Evolutionary conservation across 1,140 invertebrate species (phyloP).

Genomic region (Homarus americanus): DNA sequence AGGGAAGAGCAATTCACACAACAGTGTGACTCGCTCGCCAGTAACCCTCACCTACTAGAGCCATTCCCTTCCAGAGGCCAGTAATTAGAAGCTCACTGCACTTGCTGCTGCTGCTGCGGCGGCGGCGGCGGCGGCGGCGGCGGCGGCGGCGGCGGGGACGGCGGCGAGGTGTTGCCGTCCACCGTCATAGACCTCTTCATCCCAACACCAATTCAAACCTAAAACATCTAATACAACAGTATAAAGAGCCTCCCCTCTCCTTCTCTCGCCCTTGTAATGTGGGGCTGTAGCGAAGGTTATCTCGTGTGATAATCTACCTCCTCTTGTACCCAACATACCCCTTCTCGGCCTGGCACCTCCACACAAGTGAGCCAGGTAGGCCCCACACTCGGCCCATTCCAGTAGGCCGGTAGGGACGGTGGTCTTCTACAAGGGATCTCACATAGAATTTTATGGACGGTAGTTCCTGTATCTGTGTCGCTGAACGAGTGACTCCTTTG

Average conservation of each 20-base stretch:
- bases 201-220: too few relatives aligned
- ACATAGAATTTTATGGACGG: not conserved
- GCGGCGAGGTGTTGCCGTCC: too few relatives aligned
- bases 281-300: slow-evolving; percentile 31
- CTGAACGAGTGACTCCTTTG: not conserved
- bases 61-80: not conserved
- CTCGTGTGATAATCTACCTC: slow-evolving; percentile 50
- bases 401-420: too few relatives aligned
- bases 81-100: not conserved
- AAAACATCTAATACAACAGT: too few relatives aligned
- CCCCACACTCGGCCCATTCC: not conserved
- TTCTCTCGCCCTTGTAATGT: slow-evolving; percentile 25
- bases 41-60: not conserved
- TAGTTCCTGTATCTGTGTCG: not conserved
- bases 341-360: slow-evolving; percentile 50
- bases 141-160: too few relatives aligned
- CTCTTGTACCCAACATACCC: not conserved
- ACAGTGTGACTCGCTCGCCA: slow-evolving; percentile 33
- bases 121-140: too few relatives aligned
- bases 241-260: too few relatives aligned
- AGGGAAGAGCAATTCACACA: slow-evolving; percentile 42
- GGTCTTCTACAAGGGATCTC: not conserved
- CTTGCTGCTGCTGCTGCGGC: not conserved
- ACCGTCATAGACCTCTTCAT: too few relatives aligned
- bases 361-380: slow-evolving; percentile 54